phyloP scores from a whole-genome alignment of 1,140 invertebrate genomes.

The Akabosia matsudoensis region DNA sequence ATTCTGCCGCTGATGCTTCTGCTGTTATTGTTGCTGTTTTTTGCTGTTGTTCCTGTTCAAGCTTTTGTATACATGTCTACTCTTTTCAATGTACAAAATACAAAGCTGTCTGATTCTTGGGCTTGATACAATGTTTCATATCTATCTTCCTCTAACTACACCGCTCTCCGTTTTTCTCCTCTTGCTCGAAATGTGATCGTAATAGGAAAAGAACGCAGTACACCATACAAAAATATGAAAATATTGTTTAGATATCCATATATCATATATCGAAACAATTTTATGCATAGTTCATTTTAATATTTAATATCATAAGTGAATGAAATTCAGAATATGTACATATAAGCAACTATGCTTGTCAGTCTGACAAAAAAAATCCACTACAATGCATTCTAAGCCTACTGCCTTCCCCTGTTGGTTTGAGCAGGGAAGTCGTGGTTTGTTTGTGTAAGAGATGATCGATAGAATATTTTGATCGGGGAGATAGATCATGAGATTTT shows the following conservation, averaged over 20 bases:
- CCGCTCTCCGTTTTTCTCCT: not conserved
- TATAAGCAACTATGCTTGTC: too few species aligned
- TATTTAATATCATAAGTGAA: too few species aligned
- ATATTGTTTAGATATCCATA: too few species aligned
- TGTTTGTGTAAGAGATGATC: constrained; percentile 16
- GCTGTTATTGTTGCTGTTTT: not conserved
- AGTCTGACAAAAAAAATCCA: too few species aligned
- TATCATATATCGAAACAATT: too few species aligned
- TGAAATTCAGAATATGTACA: too few species aligned
- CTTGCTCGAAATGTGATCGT: not conserved
- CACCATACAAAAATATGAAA: not conserved
- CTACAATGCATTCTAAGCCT: too few species aligned
- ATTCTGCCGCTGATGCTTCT: not conserved
- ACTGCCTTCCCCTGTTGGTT: too few species aligned
- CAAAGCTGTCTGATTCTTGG: constrained; percentile 23
- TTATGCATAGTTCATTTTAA: too few species aligned
- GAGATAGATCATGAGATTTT: constrained; percentile 20
- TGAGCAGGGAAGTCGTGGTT: constrained; percentile 6
- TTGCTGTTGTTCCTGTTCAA: constrained; percentile 15
- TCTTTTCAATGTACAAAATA: constrained; percentile 16
- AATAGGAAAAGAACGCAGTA: too few species aligned
- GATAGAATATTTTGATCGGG: constrained; percentile 21
- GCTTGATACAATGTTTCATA: constrained; percentile 21
- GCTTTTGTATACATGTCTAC: constrained; percentile 21
- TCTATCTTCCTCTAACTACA: constrained; percentile 1